Base-by-base conservation (phyloP, 2,888 invertebrate genomes). In the Alloplasta piceator region DNA sequence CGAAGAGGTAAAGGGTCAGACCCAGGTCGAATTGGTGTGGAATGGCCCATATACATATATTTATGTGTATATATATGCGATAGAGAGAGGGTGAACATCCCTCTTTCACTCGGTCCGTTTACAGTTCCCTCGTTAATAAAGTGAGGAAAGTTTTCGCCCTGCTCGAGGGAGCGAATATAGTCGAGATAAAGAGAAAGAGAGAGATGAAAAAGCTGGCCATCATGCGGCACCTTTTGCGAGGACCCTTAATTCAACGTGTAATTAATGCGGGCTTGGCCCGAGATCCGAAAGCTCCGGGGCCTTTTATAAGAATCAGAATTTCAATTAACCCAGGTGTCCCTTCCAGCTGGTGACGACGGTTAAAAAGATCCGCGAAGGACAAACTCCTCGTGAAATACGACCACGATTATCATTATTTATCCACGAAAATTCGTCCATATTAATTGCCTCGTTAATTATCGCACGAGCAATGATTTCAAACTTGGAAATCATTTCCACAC, bases 201-300 rank as follows among this genome's bases (percentile, higher is more conserved):
- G 77, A 55, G 66, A 64, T 56, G 66, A 64, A 43, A 67, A 63
- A 58, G 61, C 50, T 46, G 7, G 60, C 56, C 64, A 61, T 50
- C 26, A 38, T 9, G 60, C 58, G 56, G 38, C 48, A 67, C 61
- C 67, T 52, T 60, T n/a, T 10, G 16, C 52, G 38, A 48, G 66
- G 16, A 48, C 41, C 52, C 74, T 75, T 75, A 76, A 83, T 82
- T 78, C 46, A 83, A 61, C 56, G 71, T 14, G 63, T 84, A 82
- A 85, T 83, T 84, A 84, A 84, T 83, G 82, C 77, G 73, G 78
- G 66, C 64, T 61, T 12, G 38, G 48, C n/a, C 10, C 46, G 61
- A 67, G 50, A 26, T 61, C 39, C 70, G 43, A 41, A 43, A 72
- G 52, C 16, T 77, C 46, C 7, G 50, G 26, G 73, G 36, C 48